These are phyloP conservation scores for Helicorthomorpha holstii DNA, from an alignment of 1,140 invertebrate species.

Conservation along the genomic window DNA sequence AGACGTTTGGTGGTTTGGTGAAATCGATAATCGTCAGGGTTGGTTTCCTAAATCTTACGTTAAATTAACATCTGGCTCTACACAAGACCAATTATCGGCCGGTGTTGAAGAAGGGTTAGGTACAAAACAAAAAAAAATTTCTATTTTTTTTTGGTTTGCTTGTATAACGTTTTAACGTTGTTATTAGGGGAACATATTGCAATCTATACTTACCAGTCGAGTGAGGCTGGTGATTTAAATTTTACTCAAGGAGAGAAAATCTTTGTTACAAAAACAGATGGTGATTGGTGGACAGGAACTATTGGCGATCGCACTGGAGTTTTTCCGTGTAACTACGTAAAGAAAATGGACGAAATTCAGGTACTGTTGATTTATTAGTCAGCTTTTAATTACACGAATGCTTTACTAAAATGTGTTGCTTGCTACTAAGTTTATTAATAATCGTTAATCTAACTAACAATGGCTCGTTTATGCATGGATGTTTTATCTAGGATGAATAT, in stretches of 20 bases:
- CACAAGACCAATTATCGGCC: no score
- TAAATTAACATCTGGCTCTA: constrained; percentile 26
- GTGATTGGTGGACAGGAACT: constrained; percentile 95
- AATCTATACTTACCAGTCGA: constrained; percentile 43
- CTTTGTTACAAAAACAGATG: constrained; percentile 68
- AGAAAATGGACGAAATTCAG: constrained; percentile 17
- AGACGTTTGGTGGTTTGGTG: constrained; percentile 51
- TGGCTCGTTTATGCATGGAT: no score
- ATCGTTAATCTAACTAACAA: no score
- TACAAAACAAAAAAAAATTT: no score
- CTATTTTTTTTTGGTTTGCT: no score
- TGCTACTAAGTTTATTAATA: no score
- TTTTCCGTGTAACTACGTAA: constrained; percentile 88
- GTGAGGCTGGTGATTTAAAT: constrained; percentile 73
- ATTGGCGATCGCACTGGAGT: constrained; percentile 71
- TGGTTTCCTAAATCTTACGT: constrained; percentile 61
- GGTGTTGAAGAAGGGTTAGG: no score
- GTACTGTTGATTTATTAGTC: no score
- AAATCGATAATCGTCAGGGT: constrained; percentile 31
- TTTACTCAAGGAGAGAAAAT: constrained; percentile 85
- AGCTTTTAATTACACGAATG: no score
- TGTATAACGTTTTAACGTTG: no score
- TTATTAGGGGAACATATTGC: constrained; percentile 14
- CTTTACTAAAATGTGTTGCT: no score
- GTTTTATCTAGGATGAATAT: no score